These are phyloP conservation scores for Todiramphus chloris DNA, from an alignment of 2,113 vertebrate species.

Conservation along the genomic window DNA sequence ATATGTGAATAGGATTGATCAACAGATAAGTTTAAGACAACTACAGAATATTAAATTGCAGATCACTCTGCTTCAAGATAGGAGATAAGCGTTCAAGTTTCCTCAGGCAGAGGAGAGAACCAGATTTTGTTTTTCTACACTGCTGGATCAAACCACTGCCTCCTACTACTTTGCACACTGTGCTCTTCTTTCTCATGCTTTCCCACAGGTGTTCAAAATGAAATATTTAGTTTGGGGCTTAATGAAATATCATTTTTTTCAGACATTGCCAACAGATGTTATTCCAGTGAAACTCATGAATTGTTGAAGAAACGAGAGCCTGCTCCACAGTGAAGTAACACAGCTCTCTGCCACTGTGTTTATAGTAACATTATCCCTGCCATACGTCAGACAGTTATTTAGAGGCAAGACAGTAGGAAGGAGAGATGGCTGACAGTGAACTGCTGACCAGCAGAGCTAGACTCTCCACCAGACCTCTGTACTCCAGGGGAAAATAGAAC, in stretches of 20 bases:
- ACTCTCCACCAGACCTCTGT: not conserved
- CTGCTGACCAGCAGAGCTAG: not conserved
- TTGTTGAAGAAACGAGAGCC: not conserved
- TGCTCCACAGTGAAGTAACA: not conserved
- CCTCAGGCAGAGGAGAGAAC: conserved; percentile 9
- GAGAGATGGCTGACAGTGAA: not conserved
- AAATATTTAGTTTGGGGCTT: not conserved
- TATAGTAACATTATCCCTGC: not conserved
- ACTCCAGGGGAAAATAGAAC: not conserved
- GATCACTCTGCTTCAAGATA: not conserved
- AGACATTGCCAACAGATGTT: not conserved
- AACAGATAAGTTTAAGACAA: not conserved
- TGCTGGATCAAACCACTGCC: not conserved
- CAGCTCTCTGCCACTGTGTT: not conserved
- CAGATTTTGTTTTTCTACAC: not conserved
- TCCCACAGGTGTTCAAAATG: conserved; percentile 25
- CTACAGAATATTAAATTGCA: not conserved
- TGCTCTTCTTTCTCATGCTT: not conserved
- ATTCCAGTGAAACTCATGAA: not conserved
- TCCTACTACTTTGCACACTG: not conserved
- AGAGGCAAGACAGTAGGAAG: not conserved
- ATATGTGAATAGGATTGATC: not conserved
- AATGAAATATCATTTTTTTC: not conserved
- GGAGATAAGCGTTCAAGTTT: conserved; percentile 21
- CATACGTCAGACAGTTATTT: rapidly evolving